Evolutionary conservation across 1,140 invertebrate genomes (phyloP), one percentile per base, ranked within the genome.

Genomic region (Zaprionus ghesquierei): DNA sequence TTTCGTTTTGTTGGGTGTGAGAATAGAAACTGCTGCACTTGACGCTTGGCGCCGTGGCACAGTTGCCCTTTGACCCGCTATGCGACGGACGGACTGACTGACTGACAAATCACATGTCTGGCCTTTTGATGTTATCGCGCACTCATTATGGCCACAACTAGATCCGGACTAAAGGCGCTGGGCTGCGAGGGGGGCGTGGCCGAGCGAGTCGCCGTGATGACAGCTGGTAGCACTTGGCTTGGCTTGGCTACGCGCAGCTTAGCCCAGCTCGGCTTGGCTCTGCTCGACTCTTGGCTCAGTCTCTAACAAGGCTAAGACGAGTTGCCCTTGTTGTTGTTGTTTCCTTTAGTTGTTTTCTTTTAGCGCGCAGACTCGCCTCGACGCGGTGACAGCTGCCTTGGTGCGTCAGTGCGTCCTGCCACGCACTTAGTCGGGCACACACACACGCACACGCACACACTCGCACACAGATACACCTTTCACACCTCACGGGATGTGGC

Each of bases 91-190:
- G 51, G 29, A 29, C 23, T 44, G 51, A 58, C 75, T 75, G 79
- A 85, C 79, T 46, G 41, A 49, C 25, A 90, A 90, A 90, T 90
- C 82, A n/a, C n/a, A 90, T 90, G 80, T 90, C 89, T 90, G 70
- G 80, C 75, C 89, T 84, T 85, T 90, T 90, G 87, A 90, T 90
- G 77, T 84, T 90, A 90, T 90, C 87, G 82, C 87, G 82, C 74
- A 59, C 74, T 82, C 84, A 66, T 82, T 86, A 86, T 59, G 49
- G 61, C 50, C 49, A 31, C 56, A 59, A 60, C 44, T 49, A 53
- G 66, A 44, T 22, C 49, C 15, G 56, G 41, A 38, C 46, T n/a
- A n/a, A n/a, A n/a, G n/a, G n/a, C n/a, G 6, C 27, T 1, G 27
- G 27, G 27, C 3, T 0, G 54, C 49, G 46, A 23, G 46, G 55